Base-by-base conservation (phyloP, 2,888 invertebrate genomes). In the Tenthredo livida region DNA sequence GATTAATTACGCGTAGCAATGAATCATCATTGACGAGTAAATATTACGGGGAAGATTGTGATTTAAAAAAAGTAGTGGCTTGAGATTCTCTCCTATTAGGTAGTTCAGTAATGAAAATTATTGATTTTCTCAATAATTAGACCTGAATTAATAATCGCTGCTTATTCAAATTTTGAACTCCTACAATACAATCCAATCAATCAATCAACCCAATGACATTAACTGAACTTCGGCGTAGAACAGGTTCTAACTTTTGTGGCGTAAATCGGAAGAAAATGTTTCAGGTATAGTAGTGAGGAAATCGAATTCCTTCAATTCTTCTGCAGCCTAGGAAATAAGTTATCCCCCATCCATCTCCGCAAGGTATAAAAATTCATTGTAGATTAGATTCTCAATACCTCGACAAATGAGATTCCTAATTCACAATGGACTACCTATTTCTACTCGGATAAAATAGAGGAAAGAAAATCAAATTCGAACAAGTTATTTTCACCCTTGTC, bases 341-440 rank as follows among this genome's bases (percentile, higher is more conserved):
- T n/a, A 54, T 47, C 33, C 21, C 77, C 33, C 17, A 12, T 33
- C 50, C 17, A 50, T 29, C 15, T 77, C 77, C 77, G 29, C n/a
- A 77, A 40, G 10, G 29, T 29, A 54, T 50, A 21, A 80, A 21
- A 40, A 80, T 80, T 50, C 61, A 58, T 61, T 37, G n/a, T 58
- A 40, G 25, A 80, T 61, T 40, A 80, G 25, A 80, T 80, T 80
- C 37, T 61, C 80, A 58, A 80, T 50, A 61, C 21, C 80, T 61
- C 37, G 21, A 12, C 21, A 61, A 80, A 80, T 40, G 61, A 61
- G 37, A 58, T 58, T 40, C 40, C 40, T 80, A 80, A 40, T 58
- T 80, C 80, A 15, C 15, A 12, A 80, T 80, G 33, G 29, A 61
- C 58, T 58, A 25, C 43, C 17, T 72, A 33, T 21, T 67, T 67